Conservation (phyloP, 2,797 vertebrate species). For the Galago senegalensis region DNA sequence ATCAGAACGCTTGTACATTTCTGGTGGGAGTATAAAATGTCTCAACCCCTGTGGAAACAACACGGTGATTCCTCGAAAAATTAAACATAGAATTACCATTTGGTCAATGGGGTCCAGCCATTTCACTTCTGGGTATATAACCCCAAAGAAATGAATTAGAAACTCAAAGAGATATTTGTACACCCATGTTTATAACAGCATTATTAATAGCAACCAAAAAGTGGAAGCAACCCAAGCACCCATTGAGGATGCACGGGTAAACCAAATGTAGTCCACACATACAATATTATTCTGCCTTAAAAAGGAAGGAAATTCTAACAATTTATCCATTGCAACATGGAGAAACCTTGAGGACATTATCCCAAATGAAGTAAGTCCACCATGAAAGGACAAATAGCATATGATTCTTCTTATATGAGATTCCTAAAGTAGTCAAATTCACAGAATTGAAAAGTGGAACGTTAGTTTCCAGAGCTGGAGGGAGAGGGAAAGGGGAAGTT, state of each 20-base stretch:
- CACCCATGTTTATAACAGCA: neutral
- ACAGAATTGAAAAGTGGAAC: neutral
- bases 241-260: neutral
- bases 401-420: neutral
- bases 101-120: neutral
- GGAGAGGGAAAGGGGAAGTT: neutral
- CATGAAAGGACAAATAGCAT: neutral
- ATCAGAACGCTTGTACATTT: neutral
- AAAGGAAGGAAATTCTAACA: neutral
- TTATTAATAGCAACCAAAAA: neutral
- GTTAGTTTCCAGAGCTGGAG: no score
- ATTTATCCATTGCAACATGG: no score
- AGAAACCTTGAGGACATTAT: neutral
- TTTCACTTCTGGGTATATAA: neutral
- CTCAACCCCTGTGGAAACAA: neutral
- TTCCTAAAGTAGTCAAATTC: neutral
- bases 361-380: neutral
- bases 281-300: neutral
- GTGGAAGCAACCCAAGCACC: neutral
- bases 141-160: neutral
- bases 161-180: neutral
- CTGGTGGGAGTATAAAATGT: neutral
- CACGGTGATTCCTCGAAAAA: neutral
- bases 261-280: neutral
- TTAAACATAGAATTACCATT: neutral